A percentile compares a stretch with the other conserved stretches of the same genome.
Conservation (phyloP, 2,888 invertebrate genomes). For the Salticus scenicus region DNA sequence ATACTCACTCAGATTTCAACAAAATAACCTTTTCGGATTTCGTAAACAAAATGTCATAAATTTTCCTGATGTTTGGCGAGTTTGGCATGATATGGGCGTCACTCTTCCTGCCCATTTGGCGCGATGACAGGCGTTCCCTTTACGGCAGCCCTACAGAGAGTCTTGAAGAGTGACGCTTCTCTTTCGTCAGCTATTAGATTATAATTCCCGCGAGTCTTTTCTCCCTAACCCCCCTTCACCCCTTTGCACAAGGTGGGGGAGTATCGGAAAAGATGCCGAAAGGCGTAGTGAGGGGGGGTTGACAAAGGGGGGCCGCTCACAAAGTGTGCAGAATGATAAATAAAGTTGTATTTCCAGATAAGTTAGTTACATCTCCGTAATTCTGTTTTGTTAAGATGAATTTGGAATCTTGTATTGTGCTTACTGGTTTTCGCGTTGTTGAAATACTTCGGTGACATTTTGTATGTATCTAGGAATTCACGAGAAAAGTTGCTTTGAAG, state of each 20-base stretch:
- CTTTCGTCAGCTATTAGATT: conserved; percentile 70
- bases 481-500: too few species aligned
- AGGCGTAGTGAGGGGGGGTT: conserved; percentile 37
- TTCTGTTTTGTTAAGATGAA: neutral
- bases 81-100: conserved; percentile 26
- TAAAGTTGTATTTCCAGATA: conserved; percentile 18
- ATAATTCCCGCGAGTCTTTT: conserved; percentile 62
- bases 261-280: conserved; percentile 65
- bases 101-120: conserved; percentile 18
- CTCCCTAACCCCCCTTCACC: neutral
- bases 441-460: too few species aligned
- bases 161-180: conserved; percentile 65
- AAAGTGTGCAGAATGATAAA: conserved; percentile 28
- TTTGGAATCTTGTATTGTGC: neutral
- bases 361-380: neutral
- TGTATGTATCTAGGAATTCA: too few species aligned
- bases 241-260: conserved; percentile 48
- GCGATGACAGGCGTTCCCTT: conserved; percentile 10
- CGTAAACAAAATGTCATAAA: too few species aligned
- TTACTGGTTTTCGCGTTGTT: too few species aligned
- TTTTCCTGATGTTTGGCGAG: conserved; percentile 4
- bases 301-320: conserved; percentile 48
- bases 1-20: too few species aligned
- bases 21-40: too few species aligned
- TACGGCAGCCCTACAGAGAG: conserved; percentile 43